Conservation (phyloP, 2,888 invertebrate genomes). For the Smittia sp. region DNA sequence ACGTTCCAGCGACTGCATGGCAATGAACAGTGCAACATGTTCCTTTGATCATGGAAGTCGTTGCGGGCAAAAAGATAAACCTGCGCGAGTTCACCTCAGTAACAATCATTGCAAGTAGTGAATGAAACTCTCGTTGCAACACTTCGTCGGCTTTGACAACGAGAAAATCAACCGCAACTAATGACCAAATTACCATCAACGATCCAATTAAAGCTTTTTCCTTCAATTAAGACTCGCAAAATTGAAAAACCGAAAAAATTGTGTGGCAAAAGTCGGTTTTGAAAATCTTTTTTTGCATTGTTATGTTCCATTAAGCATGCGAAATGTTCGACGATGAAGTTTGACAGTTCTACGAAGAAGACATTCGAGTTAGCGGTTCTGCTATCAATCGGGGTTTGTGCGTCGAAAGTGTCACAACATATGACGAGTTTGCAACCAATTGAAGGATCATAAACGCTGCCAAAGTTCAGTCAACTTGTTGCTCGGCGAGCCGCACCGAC, state of each 20-base stretch:
- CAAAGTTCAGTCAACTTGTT: too few species aligned
- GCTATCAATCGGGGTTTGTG: neutral
- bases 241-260: neutral
- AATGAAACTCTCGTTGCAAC: neutral
- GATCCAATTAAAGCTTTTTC: conserved; percentile 2
- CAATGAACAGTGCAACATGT: too few species aligned
- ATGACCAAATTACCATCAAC: neutral
- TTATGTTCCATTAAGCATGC: neutral
- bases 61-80: too few species aligned
- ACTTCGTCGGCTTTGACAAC: neutral
- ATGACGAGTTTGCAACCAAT: too few species aligned
- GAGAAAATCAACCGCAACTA: neutral
- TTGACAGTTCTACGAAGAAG: neutral
- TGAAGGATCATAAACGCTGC: too few species aligned
- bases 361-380: neutral
- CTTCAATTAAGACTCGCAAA: neutral
- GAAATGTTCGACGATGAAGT: neutral
- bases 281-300: neutral
- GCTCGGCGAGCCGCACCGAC: too few species aligned
- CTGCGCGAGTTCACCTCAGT: too few species aligned
- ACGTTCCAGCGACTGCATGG: too few species aligned
- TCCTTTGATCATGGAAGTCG: too few species aligned
- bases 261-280: neutral
- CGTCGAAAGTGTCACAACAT: too few species aligned
- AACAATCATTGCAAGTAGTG: too few species aligned